A percentile compares a stretch with the other conserved stretches of the same genome.
Evolutionary conservation across 2,888 invertebrate species (phyloP).

Genomic region (Eilema griseolum): DNA sequence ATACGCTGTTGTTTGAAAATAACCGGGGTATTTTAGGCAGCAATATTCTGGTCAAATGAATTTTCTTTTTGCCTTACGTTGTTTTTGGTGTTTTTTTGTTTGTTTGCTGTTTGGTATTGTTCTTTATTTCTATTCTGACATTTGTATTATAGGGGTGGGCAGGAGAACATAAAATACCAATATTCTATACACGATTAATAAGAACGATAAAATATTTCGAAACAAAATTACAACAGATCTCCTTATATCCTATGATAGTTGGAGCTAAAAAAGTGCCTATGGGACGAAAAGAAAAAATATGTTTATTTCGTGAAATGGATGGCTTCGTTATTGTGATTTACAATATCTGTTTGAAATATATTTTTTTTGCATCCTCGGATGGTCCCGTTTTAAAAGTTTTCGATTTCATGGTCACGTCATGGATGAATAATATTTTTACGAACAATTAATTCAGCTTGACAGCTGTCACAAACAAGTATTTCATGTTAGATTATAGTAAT

Average conservation of each 20-base stretch:
- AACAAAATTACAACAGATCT: neutral
- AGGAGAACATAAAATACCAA: neutral
- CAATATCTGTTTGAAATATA: constrained; percentile 57
- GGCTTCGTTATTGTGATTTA: constrained; percentile 69
- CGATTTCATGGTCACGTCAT: constrained; percentile 38
- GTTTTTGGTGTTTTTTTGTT: neutral
- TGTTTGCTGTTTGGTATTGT: neutral
- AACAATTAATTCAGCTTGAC: constrained; percentile 17
- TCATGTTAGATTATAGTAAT: neutral
- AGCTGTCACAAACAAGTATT: constrained; percentile 2
- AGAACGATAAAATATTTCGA: neutral
- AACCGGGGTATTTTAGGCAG: constrained; percentile 27
- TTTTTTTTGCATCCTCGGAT: constrained; percentile 36
- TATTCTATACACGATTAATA: neutral
- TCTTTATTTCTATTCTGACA: neutral
- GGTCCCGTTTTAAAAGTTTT: constrained; percentile 22
- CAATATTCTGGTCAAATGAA: constrained; percentile 16
- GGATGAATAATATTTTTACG: constrained; percentile 22
- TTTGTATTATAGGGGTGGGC: neutral
- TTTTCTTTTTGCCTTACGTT: constrained; percentile 15
- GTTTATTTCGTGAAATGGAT: constrained; percentile 56
- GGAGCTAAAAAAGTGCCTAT: neutral
- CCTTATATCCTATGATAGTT: neutral
- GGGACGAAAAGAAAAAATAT: constrained; percentile 51
- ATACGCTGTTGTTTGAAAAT: constrained; percentile 48